Evolutionary conservation across 1,140 invertebrate species (phyloP).

Genomic region (Triops cancriformis): DNA sequence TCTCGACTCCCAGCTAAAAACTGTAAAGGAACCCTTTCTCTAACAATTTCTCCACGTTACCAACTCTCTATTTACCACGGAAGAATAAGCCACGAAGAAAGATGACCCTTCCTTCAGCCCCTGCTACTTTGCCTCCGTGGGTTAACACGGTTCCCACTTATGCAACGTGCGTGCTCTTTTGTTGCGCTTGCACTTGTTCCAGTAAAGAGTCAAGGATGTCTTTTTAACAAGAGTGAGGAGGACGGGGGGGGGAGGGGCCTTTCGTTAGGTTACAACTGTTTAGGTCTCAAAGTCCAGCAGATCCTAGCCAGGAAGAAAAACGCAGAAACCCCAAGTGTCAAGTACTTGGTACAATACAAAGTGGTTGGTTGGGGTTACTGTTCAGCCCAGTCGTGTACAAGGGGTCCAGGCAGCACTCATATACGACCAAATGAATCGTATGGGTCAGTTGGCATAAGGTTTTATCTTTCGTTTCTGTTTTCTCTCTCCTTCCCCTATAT

Average conservation of each 20-base stretch:
- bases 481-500: background rate
- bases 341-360: conserved; percentile 14
- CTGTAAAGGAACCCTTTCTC: background rate
- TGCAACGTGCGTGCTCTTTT: conserved; percentile 1
- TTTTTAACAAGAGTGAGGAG: background rate
- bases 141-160: background rate
- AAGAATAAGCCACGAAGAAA: background rate
- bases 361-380: background rate
- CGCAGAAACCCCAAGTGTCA: background rate
- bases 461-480: conserved; percentile 5
- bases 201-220: background rate
- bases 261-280: background rate
- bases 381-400: too few relatives aligned
- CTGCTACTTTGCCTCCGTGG: background rate
- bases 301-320: background rate
- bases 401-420: background rate
- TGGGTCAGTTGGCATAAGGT: conserved; percentile 7
- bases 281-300: background rate
- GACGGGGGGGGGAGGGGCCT: background rate
- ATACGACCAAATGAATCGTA: background rate
- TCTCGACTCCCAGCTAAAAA: background rate
- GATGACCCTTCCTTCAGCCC: background rate
- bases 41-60: background rate
- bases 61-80: background rate
- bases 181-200: background rate